Evolutionary conservation across 2,113 vertebrate genomes (phyloP).

Genomic region (Lipophrys pholis): DNA sequence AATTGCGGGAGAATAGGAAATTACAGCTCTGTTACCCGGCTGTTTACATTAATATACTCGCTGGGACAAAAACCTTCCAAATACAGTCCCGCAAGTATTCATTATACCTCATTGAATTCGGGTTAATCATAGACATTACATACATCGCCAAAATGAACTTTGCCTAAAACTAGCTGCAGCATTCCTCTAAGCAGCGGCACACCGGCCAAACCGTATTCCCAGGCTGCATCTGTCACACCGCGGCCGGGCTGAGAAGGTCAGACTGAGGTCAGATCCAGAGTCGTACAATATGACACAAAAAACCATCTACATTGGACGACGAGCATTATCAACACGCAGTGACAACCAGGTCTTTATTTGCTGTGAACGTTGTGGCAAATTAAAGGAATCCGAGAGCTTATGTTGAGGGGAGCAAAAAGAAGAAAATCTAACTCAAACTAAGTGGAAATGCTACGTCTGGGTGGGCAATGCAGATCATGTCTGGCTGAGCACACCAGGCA

Average conservation of each 20-base stretch:
- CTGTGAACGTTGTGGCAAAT: slow-evolving; percentile 20
- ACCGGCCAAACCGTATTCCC: slow-evolving; percentile 70
- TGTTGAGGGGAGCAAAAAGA: not conserved
- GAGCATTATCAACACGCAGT: slow-evolving; percentile 52
- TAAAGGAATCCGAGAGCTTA: slow-evolving; percentile 19
- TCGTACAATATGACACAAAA: slow-evolving; percentile 38
- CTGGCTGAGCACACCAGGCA: slow-evolving; percentile 68
- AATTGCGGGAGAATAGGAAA: slow-evolving; percentile 80
- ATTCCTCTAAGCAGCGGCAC: slow-evolving; percentile 57
- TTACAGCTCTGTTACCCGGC: slow-evolving; percentile 79
- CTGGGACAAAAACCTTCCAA: slow-evolving; percentile 69
- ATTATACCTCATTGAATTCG: slow-evolving; percentile 80
- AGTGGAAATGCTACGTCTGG: slow-evolving; percentile 40
- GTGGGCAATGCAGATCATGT: slow-evolving; percentile 58
- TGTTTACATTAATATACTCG: slow-evolving; percentile 75
- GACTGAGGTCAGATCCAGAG: slow-evolving; percentile 71
- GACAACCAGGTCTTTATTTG: slow-evolving; percentile 54
- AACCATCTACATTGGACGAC: slow-evolving; percentile 56
- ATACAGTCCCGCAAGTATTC: slow-evolving; percentile 72
- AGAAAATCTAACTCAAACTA: not conserved
- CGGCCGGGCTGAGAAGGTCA: slow-evolving; percentile 70
- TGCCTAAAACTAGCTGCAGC: slow-evolving; percentile 62
- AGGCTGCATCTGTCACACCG: slow-evolving; percentile 77
- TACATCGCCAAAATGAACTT: slow-evolving; percentile 74
- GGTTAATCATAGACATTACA: slow-evolving; percentile 80